phyloP scores from a whole-genome alignment of 2,113 vertebrate genomes.

The Seriola rivoliana region DNA sequence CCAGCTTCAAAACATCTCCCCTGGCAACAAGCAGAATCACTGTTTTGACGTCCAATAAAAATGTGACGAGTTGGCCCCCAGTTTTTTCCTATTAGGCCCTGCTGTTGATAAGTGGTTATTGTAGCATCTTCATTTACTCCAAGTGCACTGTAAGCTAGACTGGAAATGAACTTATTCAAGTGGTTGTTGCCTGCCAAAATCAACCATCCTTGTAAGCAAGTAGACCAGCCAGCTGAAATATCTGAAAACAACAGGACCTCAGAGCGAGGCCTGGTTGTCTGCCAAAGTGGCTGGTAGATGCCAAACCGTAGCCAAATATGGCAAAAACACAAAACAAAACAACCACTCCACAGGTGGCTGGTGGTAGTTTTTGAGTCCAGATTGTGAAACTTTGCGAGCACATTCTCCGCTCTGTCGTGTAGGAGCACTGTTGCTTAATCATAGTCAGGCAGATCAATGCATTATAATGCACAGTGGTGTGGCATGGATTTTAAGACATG shows the following conservation, averaged over 20 bases:
- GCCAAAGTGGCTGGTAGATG: slow-evolving; percentile 26
- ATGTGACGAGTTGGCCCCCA: not conserved
- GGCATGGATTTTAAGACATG: slow-evolving; percentile 40
- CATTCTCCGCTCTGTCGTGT: slow-evolving; percentile 4
- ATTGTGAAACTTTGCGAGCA: slow-evolving; percentile 19
- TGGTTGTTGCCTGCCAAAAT: slow-evolving; percentile 27
- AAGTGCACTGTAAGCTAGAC: not conserved
- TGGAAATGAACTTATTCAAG: slow-evolving; percentile 12
- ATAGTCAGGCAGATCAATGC: slow-evolving; percentile 20
- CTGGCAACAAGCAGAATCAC: slow-evolving; percentile 14
- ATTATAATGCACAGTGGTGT: slow-evolving; percentile 26
- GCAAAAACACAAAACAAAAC: not conserved
- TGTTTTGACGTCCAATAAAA: slow-evolving; percentile 15
- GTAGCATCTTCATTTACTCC: slow-evolving; percentile 29
- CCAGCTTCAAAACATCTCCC: slow-evolving; percentile 37
- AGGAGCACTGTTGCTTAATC: not conserved
- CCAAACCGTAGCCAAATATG: slow-evolving; percentile 33
- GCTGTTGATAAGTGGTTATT: slow-evolving; percentile 35
- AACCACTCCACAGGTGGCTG: slow-evolving; percentile 20
- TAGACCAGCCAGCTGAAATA: slow-evolving; percentile 37
- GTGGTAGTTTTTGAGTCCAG: slow-evolving; percentile 17
- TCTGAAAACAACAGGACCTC: slow-evolving; percentile 47
- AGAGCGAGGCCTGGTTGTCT: slow-evolving; percentile 18
- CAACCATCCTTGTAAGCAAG: slow-evolving; percentile 28
- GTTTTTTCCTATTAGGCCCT: slow-evolving; percentile 3